Percentiles rank a stretch among this genome's conserved stretches.
Conservation (phyloP, 1,140 invertebrate genomes). For the Dinoponera quadriceps region DNA sequence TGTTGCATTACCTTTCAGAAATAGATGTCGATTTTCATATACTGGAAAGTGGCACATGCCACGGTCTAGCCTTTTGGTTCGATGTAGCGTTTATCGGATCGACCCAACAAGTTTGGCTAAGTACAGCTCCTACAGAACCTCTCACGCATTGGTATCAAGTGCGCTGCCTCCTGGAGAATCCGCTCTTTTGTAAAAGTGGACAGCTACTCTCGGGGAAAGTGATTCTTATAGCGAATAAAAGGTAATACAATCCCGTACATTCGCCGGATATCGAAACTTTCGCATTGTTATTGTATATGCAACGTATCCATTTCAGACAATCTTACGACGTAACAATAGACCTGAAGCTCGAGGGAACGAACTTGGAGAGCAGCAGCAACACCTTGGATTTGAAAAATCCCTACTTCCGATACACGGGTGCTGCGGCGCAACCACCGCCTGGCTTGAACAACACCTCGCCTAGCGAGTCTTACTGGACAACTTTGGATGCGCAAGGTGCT, state of each 20-base stretch:
- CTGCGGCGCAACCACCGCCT: constrained; percentile 94
- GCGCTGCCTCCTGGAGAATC: constrained; percentile 96
- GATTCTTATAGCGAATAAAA: constrained; percentile 96
- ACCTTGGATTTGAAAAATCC: constrained; percentile 99
- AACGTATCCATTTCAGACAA: constrained; percentile 88
- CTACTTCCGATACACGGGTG: constrained; percentile 97
- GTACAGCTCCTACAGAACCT: constrained; percentile 99
- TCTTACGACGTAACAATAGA: constrained; percentile 99
- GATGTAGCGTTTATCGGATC: constrained; percentile 99
- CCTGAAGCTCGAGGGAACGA: constrained; percentile 95
- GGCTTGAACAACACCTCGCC: constrained; percentile 95
- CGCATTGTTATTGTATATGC: constrained; percentile 10
- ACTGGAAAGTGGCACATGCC: constrained; percentile 96
- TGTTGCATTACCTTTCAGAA: constrained; percentile 85
- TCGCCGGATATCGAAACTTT: background rate
- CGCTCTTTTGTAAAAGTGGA: constrained; percentile 97
- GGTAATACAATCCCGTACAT: constrained; percentile 84
- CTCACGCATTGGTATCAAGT: constrained; percentile 99
- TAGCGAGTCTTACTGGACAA: constrained; percentile 96
- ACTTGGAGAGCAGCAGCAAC: constrained; percentile 92
- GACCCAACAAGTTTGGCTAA: constrained; percentile 97
- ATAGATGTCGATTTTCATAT: constrained; percentile 98
- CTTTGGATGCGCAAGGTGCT: constrained; percentile 91
- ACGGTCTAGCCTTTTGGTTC: constrained; percentile 99
- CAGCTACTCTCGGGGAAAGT: constrained; percentile 96